These are phyloP conservation scores for Andrena haemorrhoa DNA, from an alignment of 2,888 invertebrate species.

Conservation along the genomic window DNA sequence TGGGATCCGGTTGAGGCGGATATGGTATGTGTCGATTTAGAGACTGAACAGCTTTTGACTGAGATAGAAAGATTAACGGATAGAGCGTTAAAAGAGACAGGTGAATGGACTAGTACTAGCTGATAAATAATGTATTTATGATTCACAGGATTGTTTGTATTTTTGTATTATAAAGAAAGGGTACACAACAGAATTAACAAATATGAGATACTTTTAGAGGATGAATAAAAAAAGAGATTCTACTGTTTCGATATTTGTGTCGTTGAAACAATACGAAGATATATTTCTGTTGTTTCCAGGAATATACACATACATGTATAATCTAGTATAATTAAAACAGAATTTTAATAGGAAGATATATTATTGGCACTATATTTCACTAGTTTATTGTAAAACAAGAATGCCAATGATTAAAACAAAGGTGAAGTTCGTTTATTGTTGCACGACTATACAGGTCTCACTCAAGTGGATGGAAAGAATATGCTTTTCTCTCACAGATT, in stretches of 20 bases:
- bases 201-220: conserved; percentile 54
- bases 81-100: conserved; percentile 89
- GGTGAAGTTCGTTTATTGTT: conserved; percentile 36
- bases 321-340: conserved; percentile 44
- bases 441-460: conserved; percentile 32
- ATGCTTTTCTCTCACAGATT: conserved; percentile 26
- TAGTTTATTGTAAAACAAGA: conserved; percentile 40
- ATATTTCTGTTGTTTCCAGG: conserved; percentile 65
- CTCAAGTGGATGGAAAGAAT: conserved; percentile 20
- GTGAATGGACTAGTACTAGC: conserved; percentile 84
- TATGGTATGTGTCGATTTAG: conserved; percentile 87
- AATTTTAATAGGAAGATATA: conserved; percentile 43
- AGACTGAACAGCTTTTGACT: conserved; percentile 88
- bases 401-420: conserved; percentile 43
- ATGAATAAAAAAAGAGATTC: conserved; percentile 27
- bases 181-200: conserved; percentile 46
- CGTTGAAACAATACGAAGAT: conserved; percentile 63
- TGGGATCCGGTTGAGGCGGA: conserved; percentile 88
- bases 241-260: conserved; percentile 61
- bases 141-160: conserved; percentile 77
- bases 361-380: conserved; percentile 37
- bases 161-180: conserved; percentile 77
- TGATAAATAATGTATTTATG: conserved; percentile 73
- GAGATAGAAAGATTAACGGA: conserved; percentile 90
- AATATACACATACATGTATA: conserved; percentile 50